Conservation (phyloP, 2,888 invertebrate genomes). For the Lysandra bellargus region DNA sequence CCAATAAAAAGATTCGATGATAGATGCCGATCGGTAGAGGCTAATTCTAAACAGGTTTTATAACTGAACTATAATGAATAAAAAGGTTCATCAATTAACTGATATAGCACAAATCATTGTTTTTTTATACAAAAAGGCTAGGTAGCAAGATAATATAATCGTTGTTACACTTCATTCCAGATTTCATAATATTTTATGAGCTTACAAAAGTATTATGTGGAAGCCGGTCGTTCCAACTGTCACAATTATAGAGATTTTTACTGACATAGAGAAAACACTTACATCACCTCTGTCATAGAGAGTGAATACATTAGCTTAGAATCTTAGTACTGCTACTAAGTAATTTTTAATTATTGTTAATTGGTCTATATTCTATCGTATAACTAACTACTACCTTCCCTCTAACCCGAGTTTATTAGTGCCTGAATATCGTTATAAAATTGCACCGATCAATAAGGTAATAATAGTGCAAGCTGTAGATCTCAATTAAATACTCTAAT, state of each 20-base stretch:
- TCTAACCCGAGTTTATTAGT: background rate
- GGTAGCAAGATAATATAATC: too few species aligned
- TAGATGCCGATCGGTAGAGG: background rate
- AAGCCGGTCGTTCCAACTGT: too few species aligned
- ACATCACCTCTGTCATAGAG: background rate
- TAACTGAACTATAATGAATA: background rate
- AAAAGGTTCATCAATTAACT: too few species aligned
- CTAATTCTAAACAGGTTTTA: conserved; percentile 3
- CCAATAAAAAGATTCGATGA: background rate
- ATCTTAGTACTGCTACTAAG: background rate
- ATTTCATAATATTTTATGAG: too few species aligned
- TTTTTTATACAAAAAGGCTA: too few species aligned
- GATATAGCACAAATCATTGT: background rate
- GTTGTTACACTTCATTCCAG: too few species aligned
- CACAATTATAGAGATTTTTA: background rate
- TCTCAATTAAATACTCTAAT: conserved; percentile 26
- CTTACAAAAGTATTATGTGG: too few species aligned
- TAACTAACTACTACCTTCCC: background rate
- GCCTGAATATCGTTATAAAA: conserved; percentile 6
- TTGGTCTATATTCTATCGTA: background rate
- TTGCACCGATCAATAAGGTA: conserved; percentile 22
- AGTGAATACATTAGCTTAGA: background rate
- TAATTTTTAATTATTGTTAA: background rate
- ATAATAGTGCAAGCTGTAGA: conserved; percentile 12
- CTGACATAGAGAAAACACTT: background rate